Evolutionary conservation across 2,113 vertebrate genomes (phyloP).

Genomic region (Phaethornis superciliosus): DNA sequence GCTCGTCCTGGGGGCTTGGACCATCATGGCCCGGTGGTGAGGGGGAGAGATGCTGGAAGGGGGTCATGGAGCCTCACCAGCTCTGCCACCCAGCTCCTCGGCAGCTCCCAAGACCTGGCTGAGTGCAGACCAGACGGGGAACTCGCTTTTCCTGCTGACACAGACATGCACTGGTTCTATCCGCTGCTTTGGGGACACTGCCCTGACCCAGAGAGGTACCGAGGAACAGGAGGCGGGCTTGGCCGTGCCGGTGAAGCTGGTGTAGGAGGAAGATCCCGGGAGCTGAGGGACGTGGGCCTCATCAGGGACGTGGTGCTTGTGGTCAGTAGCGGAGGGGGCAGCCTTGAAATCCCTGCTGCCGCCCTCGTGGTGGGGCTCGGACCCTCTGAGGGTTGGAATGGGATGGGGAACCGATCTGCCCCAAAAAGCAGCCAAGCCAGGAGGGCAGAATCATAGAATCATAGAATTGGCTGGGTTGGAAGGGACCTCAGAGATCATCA

Average conservation of each 20-base stretch:
- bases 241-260: neutral
- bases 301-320: accelerated
- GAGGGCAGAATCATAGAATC: too few relatives aligned
- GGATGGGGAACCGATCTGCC: neutral
- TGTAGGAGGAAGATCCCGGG: neutral
- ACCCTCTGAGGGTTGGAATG: accelerated
- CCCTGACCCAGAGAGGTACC: neutral
- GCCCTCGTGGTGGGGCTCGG: accelerated
- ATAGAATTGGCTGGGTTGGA: too few relatives aligned
- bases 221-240: accelerated
- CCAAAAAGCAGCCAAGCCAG: neutral
- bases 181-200: neutral
- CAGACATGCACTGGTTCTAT: accelerated
- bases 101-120: neutral
- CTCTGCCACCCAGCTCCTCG: neutral
- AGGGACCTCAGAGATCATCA: too few relatives aligned
- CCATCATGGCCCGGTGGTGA: accelerated
- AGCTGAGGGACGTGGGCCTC: accelerated
- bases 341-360: neutral
- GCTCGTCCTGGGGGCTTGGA: neutral
- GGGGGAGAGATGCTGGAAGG: neutral
- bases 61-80: accelerated
- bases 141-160: accelerated
- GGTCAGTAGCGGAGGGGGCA: neutral
- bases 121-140: accelerated